Conservation (phyloP, 2,797 vertebrate genomes). For the Phrynocephalus guinanensis region DNA sequence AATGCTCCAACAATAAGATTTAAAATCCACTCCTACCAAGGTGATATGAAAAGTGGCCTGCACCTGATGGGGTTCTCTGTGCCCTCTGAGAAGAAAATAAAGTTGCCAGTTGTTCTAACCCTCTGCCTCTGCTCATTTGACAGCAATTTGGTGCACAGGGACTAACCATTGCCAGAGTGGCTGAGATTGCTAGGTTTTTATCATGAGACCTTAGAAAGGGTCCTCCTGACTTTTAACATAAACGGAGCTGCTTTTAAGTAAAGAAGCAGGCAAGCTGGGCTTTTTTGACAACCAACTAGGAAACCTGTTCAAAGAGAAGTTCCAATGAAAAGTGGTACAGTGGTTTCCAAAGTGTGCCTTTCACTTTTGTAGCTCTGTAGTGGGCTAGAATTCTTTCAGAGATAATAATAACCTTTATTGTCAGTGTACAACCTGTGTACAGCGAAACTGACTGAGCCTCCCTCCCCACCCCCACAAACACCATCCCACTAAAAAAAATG, state of each 20-base stretch:
- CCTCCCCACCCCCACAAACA: no score
- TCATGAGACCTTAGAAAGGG: background rate
- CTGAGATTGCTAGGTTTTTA: background rate
- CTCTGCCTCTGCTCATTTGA: background rate
- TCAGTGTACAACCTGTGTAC: no score
- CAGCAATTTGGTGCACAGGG: background rate
- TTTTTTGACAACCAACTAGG: background rate
- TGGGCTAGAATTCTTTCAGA: background rate
- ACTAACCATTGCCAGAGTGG: background rate
- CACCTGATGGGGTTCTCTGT: no score
- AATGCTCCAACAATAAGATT: background rate
- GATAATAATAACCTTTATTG: no score
- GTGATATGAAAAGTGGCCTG: background rate
- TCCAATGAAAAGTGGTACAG: background rate
- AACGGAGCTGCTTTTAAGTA: background rate
- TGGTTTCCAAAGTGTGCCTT: background rate
- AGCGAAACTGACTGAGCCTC: no score
- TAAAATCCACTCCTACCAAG: background rate
- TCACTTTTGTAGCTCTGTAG: background rate
- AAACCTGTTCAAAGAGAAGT: background rate
- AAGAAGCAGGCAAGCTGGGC: background rate
- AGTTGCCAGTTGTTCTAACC: background rate
- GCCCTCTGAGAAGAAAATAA: background rate
- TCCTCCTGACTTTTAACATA: background rate
- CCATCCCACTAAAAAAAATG: no score